phyloP scores from a whole-genome alignment of 2,888 invertebrate genomes.

The Petrolisthes manimaculis region DNA sequence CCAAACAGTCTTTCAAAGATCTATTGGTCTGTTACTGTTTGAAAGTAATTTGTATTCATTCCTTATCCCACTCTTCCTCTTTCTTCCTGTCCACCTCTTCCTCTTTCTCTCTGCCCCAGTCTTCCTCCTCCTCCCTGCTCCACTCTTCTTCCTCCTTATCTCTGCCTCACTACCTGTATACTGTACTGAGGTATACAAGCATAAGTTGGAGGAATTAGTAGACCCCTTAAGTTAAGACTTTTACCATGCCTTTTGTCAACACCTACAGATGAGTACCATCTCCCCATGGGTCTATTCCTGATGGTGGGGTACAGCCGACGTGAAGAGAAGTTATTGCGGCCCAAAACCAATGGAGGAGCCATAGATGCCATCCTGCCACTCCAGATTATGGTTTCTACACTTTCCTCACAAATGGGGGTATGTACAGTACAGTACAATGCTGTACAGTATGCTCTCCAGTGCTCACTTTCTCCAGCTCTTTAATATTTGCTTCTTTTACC shows the following conservation, averaged over 20 bases:
- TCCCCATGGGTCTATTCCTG: constrained; percentile 62
- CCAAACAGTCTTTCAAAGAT: too few relatives aligned
- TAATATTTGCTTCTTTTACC: neutral
- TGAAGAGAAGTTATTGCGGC: constrained; percentile 48
- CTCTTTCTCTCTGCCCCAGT: neutral
- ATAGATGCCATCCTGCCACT: constrained; percentile 52
- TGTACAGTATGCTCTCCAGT: neutral
- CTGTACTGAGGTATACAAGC: neutral
- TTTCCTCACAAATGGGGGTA: constrained; percentile 53
- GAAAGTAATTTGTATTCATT: too few relatives aligned
- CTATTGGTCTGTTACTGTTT: too few relatives aligned
- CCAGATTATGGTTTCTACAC: constrained; percentile 33
- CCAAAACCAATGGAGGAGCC: constrained; percentile 50
- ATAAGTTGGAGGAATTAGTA: neutral
- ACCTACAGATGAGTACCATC: constrained; percentile 58
- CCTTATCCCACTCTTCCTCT: neutral
- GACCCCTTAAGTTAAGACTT: neutral
- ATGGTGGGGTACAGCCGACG: constrained; percentile 57
- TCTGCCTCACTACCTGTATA: neutral
- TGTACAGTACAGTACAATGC: constrained; percentile 8
- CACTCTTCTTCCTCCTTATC: neutral
- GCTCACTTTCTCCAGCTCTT: neutral
- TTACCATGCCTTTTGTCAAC: neutral
- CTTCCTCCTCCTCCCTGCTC: neutral
- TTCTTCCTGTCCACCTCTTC: neutral